Base-by-base conservation (phyloP, 2,888 invertebrate genomes). In the Drosophila suboccidentalis region DNA sequence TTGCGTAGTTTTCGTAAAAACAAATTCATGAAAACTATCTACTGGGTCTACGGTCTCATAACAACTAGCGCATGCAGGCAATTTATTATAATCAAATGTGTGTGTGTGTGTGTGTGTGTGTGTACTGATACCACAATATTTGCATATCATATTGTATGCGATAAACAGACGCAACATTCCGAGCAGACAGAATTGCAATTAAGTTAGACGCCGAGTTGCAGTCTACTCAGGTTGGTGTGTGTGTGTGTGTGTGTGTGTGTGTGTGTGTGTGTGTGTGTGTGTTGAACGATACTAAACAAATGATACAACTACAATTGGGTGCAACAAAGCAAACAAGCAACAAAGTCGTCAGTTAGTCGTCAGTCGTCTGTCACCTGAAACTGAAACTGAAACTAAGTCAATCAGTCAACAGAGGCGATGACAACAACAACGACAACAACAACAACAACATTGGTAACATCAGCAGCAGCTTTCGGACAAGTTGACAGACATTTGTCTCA, bases 121-220 rank as follows among this genome's bases (percentile, higher is more conserved):
- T 47, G 22, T 29, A 73, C 64, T 74, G 89, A 87, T 89, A 87
- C 76, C 78, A 87, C 80, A 89, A 87, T 84, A 86, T 86, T 86
- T 89, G 87, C 86, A 86, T 86, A 86, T 86, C 87, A 89, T 86
- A 86, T 29, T 29, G 26, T 69, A 76, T 86, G 80, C 89, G 22
- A 86, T 89, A 86, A 89, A 80, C 89, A 89, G 71, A 76, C 72
- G 75, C 89, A 85, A 78, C 68, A 84, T 69, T 54, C 71, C 74
- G 57, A 44, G 59, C 76, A 87, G 79, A 79, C 84, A 89, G 84
- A 89, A 82, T 74, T 69, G 82, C 89, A 85, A 85, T 89, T 87
- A 87, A 80, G 82, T 84, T 84, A 74, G 79, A 79, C 61, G 50
- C 61, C 61, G 65, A 66, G 51, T 43, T 62, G 53, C n/a, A 59